Conservation (phyloP, 1,140 invertebrate species). For the Pseudoatta argentina region DNA sequence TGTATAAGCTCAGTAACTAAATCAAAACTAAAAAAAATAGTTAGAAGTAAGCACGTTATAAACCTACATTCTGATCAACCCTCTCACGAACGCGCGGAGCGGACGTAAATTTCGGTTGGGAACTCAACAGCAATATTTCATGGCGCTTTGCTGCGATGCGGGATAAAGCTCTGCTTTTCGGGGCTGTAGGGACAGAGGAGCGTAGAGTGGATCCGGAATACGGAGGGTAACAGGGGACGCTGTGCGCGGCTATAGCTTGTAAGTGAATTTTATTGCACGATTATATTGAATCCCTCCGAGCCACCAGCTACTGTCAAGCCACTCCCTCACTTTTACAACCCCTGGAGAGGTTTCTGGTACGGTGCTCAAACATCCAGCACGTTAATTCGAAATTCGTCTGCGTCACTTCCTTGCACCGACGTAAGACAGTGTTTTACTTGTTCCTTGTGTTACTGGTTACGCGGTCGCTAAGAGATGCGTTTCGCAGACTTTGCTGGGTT, state of each 20-base stretch:
- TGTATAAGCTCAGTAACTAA: neutral
- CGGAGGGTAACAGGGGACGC: conserved; percentile 47
- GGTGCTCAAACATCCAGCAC: conserved; percentile 77
- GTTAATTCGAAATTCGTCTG: conserved; percentile 72
- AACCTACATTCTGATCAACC: conserved; percentile 43
- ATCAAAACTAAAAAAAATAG: conserved; percentile 4
- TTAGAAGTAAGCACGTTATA: conserved; percentile 33
- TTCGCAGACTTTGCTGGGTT: conserved; percentile 39
- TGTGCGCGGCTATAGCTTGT: conserved; percentile 74
- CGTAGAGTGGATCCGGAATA: conserved; percentile 44
- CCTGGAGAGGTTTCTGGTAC: conserved; percentile 60
- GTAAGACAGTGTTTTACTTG: conserved; percentile 56
- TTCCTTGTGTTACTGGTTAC: conserved; percentile 35
- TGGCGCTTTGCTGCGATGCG: conserved; percentile 65
- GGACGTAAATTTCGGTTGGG: conserved; percentile 63
- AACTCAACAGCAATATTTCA: conserved; percentile 73
- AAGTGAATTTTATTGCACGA: conserved; percentile 85
- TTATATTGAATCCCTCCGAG: conserved; percentile 84
- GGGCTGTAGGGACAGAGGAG: conserved; percentile 54
- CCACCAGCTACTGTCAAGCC: conserved; percentile 73
- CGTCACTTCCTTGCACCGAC: conserved; percentile 38
- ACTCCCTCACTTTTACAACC: conserved; percentile 65
- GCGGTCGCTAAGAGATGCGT: conserved; percentile 40
- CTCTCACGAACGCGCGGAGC: neutral
- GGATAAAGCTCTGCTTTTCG: conserved; percentile 70